Evolutionary conservation across 2,888 invertebrate genomes (phyloP).

Genomic region (Molanna angustata): DNA sequence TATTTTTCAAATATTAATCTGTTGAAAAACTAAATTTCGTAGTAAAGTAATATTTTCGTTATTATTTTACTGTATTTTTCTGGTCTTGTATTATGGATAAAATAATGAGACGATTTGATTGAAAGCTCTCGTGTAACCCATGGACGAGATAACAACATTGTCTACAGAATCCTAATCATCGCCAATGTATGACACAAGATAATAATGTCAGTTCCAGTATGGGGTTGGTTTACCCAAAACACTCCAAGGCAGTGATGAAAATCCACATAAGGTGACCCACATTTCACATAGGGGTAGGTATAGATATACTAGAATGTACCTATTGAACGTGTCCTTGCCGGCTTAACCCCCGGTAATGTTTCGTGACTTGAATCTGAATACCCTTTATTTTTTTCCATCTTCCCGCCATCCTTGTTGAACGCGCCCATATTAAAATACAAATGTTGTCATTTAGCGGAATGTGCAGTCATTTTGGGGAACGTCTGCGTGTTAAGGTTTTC

Average conservation of each 20-base stretch:
- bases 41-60: no score
- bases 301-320: slow-evolving; percentile 24
- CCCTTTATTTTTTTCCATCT: slow-evolving; percentile 24
- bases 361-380: slow-evolving; percentile 29
- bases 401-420: slow-evolving; percentile 18
- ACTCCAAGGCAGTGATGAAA: slow-evolving; percentile 12
- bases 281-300: no score
- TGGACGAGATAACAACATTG: no score
- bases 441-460: slow-evolving; percentile 33
- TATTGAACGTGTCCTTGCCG: slow-evolving; percentile 28
- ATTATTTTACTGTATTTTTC: no score
- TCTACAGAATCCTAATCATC: no score
- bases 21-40: no score
- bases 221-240: slow-evolving; percentile 8
- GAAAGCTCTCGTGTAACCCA: no score
- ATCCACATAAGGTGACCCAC: slow-evolving; percentile 29
- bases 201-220: no score
- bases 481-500: slow-evolving; percentile 16
- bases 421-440: slow-evolving; percentile 32
- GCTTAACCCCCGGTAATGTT: slow-evolving; percentile 25
- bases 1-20: no score
- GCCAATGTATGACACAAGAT: no score
- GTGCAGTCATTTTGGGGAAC: slow-evolving; percentile 25
- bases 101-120: no score
- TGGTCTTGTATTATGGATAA: no score